Conservation (phyloP, 2,888 invertebrate genomes). For the Galeruca laticollis region DNA sequence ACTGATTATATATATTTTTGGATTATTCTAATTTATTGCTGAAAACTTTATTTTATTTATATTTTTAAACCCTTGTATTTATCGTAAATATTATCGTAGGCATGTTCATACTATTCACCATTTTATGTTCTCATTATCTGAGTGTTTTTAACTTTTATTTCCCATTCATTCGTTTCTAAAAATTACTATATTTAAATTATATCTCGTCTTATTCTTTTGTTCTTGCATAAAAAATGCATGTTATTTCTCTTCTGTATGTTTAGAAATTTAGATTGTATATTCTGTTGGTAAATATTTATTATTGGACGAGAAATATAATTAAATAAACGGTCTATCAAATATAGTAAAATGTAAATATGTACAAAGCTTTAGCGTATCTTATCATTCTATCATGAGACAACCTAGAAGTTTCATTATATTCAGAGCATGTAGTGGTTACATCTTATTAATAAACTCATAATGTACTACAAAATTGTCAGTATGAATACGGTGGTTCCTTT, state of each 20-base stretch:
- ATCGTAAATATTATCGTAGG: slow-evolving; percentile 10
- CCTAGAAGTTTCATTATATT: too few relatives aligned
- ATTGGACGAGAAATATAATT: neutral
- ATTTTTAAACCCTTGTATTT: neutral
- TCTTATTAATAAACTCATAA: too few relatives aligned
- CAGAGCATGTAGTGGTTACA: too few relatives aligned
- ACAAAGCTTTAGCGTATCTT: too few relatives aligned
- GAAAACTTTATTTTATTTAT: neutral
- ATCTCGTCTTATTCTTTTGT: slow-evolving; percentile 4
- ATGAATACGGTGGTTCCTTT: too few relatives aligned
- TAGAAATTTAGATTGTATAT: neutral
- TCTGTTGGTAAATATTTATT: slow-evolving; percentile 8
- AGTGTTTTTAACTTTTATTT: slow-evolving; percentile 13
- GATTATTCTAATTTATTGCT: neutral
- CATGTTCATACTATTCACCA: slow-evolving; percentile 6
- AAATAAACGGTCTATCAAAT: neutral
- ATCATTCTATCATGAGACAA: too few relatives aligned
- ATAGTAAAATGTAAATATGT: neutral
- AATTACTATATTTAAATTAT: neutral
- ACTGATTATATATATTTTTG: neutral
- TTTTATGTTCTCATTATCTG: slow-evolving; percentile 6
- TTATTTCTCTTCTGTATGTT: slow-evolving; percentile 8
- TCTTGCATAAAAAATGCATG: slow-evolving; percentile 25
- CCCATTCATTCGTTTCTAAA: slow-evolving; percentile 13
- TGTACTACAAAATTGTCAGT: too few relatives aligned